Evolutionary conservation across 2,113 vertebrate genomes (phyloP).

Genomic region (Cairina moschata): DNA sequence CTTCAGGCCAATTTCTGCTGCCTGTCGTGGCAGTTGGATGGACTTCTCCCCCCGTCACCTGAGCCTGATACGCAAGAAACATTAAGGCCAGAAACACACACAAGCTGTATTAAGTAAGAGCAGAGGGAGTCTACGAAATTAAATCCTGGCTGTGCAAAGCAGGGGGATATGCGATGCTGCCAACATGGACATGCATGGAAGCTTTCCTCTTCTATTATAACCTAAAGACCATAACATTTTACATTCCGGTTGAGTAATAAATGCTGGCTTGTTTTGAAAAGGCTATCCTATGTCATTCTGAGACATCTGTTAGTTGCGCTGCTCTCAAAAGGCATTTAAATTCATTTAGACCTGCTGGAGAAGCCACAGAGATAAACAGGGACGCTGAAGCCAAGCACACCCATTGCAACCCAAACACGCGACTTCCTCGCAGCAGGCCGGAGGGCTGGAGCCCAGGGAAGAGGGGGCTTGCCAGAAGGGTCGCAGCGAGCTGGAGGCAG

Average conservation of each 20-base stretch:
- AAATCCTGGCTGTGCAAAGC: constrained; percentile 16
- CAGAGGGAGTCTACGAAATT: background rate
- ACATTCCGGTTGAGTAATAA: constrained; percentile 60
- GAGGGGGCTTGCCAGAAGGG: background rate
- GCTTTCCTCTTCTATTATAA: constrained; percentile 47
- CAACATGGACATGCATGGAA: constrained; percentile 26
- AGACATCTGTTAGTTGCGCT: constrained; percentile 40
- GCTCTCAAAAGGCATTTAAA: constrained; percentile 28
- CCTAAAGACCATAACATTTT: constrained; percentile 53
- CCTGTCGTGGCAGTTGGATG: background rate
- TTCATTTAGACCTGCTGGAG: constrained; percentile 32
- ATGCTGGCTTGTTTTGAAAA: constrained; percentile 58
- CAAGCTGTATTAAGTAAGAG: background rate
- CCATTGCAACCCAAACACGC: background rate
- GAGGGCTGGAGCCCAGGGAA: background rate
- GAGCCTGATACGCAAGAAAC: background rate
- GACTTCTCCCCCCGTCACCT: background rate
- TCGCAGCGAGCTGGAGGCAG: background rate
- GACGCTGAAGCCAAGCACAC: background rate
- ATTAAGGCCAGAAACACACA: background rate
- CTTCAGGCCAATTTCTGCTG: background rate
- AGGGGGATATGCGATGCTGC: background rate
- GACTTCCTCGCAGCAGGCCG: background rate
- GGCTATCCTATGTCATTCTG: constrained; percentile 10
- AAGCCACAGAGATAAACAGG: background rate